Conservation (phyloP, 2,888 invertebrate species). For the Idaea dimidiata region DNA sequence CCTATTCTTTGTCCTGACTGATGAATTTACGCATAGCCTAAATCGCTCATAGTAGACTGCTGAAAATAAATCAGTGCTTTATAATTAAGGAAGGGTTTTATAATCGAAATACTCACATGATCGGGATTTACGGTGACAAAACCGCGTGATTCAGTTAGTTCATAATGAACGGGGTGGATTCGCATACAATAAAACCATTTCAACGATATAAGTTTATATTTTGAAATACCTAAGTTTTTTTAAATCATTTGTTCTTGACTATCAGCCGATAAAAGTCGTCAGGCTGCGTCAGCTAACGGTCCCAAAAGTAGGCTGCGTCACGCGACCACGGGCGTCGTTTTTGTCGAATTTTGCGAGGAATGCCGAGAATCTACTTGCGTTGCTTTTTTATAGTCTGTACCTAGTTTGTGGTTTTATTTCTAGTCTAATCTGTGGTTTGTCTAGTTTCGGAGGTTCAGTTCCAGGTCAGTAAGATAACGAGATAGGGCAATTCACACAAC, state of each 20-base stretch:
- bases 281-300: slow-evolving; percentile 25
- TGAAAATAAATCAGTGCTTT: too few species aligned
- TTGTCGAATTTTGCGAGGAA: slow-evolving; percentile 27
- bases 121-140: too few species aligned
- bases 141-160: too few species aligned
- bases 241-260: not conserved
- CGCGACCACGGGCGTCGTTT: slow-evolving; percentile 20
- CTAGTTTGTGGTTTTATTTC: not conserved
- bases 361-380: slow-evolving; percentile 19
- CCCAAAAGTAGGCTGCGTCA: slow-evolving; percentile 24
- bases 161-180: too few species aligned
- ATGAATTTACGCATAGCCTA: too few species aligned
- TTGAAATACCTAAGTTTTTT: not conserved
- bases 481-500: too few species aligned
- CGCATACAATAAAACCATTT: too few species aligned
- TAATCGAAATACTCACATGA: too few species aligned
- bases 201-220: too few species aligned
- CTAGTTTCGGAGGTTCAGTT: not conserved
- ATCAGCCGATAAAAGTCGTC: not conserved
- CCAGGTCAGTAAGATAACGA: not conserved
- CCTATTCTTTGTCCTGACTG: too few species aligned
- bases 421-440: not conserved
- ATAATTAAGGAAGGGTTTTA: too few species aligned
- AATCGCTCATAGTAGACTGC: too few species aligned
- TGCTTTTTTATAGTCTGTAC: not conserved